Base-by-base conservation (phyloP, 2,888 invertebrate species). In the Ferrisia virgata region DNA sequence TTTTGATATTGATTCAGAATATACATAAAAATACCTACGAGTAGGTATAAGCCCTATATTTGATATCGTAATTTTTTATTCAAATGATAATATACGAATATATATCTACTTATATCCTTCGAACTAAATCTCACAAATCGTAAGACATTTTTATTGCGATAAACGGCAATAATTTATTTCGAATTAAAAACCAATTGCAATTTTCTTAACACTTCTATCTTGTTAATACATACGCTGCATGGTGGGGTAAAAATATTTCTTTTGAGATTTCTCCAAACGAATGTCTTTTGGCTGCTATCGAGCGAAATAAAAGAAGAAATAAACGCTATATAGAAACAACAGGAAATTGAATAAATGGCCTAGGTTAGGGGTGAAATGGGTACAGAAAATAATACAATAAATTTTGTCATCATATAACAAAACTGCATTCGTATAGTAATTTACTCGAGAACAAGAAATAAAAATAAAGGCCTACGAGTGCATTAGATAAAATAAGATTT, bases 301-400 rank as follows among this genome's bases (percentile, higher is more conserved):
- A 25, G 18, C 15, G 36, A 18, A 76, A 76, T 76, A 64, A 28
- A 28, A 64, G 28, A 53, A 64, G 36, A 76, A 76, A 76, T 33
- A 76, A 76, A 76, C n/a, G 13, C 72, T 2, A 76, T n/a, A n/a
- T 36, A 22, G 72, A 76, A 76, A 76, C 72, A 76, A 76, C 36
- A 76, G 33, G 33, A 76, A 76, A 76, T 36, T 18, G 18, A 76
- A 76, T 76, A 76, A 36, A 76, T 76, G 72, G 36, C 36, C 36
- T 13, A 18, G 11, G 36, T 76, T 36, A 36, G 28, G 18, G 18
- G 36, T 76, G 33, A 36, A 76, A 76, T 36, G 36, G 72, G 22
- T 36, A 18, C 36, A 76, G n/a, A 36, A 76, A 22, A 36, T 76
- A 31, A 76, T 18, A 36, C 72, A 76, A 76, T 76, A 76, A 76